Conservation (phyloP, 1,140 invertebrate genomes). For the Leptopilina clavipes region DNA sequence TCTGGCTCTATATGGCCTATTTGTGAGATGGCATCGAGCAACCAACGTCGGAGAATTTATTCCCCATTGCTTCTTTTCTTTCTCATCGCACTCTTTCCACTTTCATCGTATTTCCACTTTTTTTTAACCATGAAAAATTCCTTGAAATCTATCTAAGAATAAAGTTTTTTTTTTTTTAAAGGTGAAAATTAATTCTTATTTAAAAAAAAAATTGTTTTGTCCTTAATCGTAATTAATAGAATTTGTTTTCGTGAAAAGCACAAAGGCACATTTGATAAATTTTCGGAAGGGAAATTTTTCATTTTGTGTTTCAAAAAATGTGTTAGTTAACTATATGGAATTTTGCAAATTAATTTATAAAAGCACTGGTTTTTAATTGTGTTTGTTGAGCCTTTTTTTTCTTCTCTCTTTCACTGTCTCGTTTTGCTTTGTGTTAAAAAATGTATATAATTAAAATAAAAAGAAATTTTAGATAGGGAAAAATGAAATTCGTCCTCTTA, state of each 20-base stretch:
- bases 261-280: no score
- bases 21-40: constrained; percentile 51
- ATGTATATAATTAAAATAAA: constrained; percentile 8
- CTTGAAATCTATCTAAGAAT: neutral
- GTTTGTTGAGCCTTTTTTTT: neutral
- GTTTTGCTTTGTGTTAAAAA: neutral
- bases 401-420: no score
- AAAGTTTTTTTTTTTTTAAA: neutral
- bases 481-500: constrained; percentile 27
- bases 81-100: constrained; percentile 2
- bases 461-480: neutral
- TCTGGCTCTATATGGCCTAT: constrained; percentile 56
- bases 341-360: neutral
- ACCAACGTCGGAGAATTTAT: constrained; percentile 56
- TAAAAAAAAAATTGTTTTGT: no score
- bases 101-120: neutral
- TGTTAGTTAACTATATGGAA: neutral
- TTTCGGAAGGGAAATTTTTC: no score
- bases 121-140: neutral
- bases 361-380: neutral
- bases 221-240: no score
- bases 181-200: neutral
- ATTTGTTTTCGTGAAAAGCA: no score
- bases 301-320: neutral
- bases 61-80: constrained; percentile 44